A percentile compares a stretch with the other conserved stretches of the same genome.
phyloP scores from a whole-genome alignment of 2,113 vertebrate genomes.

The Ailurus styani region DNA sequence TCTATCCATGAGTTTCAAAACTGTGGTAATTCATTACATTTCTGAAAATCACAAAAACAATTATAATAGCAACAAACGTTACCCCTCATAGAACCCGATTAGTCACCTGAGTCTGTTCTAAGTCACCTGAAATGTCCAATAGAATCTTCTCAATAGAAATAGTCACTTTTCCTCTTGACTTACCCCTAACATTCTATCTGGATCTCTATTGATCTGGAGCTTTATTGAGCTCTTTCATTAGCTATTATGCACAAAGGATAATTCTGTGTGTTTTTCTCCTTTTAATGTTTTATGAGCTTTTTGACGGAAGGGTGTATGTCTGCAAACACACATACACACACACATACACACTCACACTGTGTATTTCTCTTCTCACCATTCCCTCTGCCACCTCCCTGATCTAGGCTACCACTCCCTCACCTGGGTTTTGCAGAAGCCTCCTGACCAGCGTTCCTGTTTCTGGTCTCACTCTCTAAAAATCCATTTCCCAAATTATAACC shows the following conservation, averaged over 20 bases:
- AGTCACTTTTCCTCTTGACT: neutral
- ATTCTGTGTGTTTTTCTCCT: neutral
- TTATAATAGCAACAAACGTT: neutral
- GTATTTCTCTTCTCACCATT: neutral
- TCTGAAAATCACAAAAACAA: neutral
- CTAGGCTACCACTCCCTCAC: fast-evolving
- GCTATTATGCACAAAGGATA: neutral
- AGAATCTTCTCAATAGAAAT: neutral
- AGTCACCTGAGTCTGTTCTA: neutral
- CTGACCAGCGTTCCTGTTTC: neutral
- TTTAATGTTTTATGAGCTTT: neutral
- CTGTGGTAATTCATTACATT: neutral
- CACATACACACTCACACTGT: neutral
- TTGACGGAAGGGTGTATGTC: neutral
- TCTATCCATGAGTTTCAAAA: neutral
- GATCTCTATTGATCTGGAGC: neutral
- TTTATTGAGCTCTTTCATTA: neutral
- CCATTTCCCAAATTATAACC: neutral
- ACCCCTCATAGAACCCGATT: neutral
- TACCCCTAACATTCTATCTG: neutral
- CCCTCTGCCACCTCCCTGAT: neutral
- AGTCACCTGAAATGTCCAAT: neutral
- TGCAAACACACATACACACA: neutral
- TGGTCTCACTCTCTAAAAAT: neutral
- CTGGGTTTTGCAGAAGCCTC: neutral